Evolutionary conservation across 2,888 invertebrate genomes (phyloP).

Genomic region (Stramonita haemastoma): DNA sequence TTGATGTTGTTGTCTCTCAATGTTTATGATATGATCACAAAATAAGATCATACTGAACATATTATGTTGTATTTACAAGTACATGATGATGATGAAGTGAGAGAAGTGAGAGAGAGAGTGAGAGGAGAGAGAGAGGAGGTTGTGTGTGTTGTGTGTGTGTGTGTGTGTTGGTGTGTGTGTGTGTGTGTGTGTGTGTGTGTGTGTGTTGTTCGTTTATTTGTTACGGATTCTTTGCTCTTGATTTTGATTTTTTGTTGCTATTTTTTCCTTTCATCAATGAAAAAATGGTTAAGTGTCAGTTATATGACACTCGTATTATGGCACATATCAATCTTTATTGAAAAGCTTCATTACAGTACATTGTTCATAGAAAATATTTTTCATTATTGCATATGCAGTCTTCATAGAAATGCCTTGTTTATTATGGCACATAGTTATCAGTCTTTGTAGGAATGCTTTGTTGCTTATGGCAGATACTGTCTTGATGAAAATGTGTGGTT

Average conservation of each 20-base stretch:
- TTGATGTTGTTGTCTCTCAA: not conserved
- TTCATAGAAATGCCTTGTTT: not conserved
- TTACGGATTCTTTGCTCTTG: not conserved
- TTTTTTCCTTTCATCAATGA: not conserved
- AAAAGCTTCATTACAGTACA: no score
- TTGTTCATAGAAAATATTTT: no score
- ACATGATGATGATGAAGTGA: no score
- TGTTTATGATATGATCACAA: not conserved
- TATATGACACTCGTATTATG: not conserved
- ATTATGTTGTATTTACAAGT: not conserved
- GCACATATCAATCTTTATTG: not conserved
- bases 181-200: not conserved
- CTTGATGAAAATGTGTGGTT: not conserved
- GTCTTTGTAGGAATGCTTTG: not conserved
- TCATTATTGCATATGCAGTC: no score
- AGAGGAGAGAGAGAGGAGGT: no score
- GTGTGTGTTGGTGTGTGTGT: not conserved
- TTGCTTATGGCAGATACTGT: not conserved
- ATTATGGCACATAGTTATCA: not conserved
- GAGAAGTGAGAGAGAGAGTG: not conserved
- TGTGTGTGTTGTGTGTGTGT: not conserved
- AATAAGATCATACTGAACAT: not conserved
- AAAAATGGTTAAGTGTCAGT: not conserved
- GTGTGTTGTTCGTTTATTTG: no score
- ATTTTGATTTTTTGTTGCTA: not conserved